Evolutionary conservation across 2,888 invertebrate species (phyloP).

Genomic region (Galerucella pusilla): DNA sequence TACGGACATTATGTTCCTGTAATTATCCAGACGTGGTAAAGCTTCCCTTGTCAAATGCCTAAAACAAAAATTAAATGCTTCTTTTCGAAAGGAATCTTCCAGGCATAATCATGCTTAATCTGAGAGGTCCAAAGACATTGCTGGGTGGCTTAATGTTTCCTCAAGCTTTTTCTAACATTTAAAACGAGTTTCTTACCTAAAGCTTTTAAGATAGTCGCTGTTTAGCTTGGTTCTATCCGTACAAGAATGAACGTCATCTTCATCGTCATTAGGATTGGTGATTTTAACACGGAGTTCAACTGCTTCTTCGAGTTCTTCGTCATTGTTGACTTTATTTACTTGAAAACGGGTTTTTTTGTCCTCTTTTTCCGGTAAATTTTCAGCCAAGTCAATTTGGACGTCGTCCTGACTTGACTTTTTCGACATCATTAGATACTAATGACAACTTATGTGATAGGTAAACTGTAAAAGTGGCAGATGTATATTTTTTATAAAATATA

Average conservation of each 20-base stretch:
- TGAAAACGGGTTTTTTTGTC: slow-evolving; percentile 70
- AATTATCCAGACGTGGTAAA: slow-evolving; percentile 87
- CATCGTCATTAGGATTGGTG: slow-evolving; percentile 55
- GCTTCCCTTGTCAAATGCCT: slow-evolving; percentile 90
- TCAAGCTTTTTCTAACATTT: too few relatives aligned
- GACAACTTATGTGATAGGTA: not conserved
- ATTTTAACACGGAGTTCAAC: slow-evolving; percentile 39
- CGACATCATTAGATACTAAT: slow-evolving; percentile 30
- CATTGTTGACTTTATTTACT: slow-evolving; percentile 71
- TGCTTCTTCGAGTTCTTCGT: slow-evolving; percentile 44
- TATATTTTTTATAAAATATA: too few relatives aligned
- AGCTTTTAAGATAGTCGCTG: slow-evolving; percentile 78
- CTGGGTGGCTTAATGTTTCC: too few relatives aligned
- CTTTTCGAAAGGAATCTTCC: too few relatives aligned
- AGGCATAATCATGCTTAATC: too few relatives aligned
- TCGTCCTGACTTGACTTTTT: slow-evolving; percentile 27
- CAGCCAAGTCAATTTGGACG: slow-evolving; percentile 15
- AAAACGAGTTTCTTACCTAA: slow-evolving; percentile 68
- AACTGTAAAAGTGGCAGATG: not conserved
- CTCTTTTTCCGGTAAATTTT: slow-evolving; percentile 49
- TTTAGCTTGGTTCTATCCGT: slow-evolving; percentile 64
- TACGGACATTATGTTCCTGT: slow-evolving; percentile 88
- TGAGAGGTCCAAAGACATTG: too few relatives aligned
- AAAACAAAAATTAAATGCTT: slow-evolving; percentile 38
- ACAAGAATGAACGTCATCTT: slow-evolving; percentile 66